Evolutionary conservation across 2,888 invertebrate genomes (phyloP), one percentile per base, ranked within the genome.

Genomic region (Brenthis hecate): DNA sequence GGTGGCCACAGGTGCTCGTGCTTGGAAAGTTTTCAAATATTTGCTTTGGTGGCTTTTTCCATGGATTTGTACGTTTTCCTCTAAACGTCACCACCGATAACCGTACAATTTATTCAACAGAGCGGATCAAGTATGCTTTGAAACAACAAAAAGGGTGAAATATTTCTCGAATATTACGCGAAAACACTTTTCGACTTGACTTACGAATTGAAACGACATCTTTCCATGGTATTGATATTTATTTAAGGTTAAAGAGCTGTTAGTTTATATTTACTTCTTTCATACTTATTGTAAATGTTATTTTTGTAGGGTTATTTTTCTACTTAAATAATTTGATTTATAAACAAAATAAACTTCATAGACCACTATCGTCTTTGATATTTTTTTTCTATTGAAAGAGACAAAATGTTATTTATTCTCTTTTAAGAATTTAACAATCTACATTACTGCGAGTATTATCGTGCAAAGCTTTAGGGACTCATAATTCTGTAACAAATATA

Each of bases 61-160:
- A 81, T 86, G 83, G 87, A 88, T 90, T 89, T 87, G 79, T 81
- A 77, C 82, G 83, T 85, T 86, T 81, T 81, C 81, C 80, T 84
- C 80, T 81, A 79, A 81, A 80, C 79, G 77, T 82, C 84, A 86
- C 85, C 83, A 82, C 85, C 88, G 85, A 86, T 87, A 87, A 85
- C 83, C 80, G 78, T 79, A 83, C 82, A 85, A 87, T 89, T 87
- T 88, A 88, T 89, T 86, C 83, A 85, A 82, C 86, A 73, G 80
- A 82, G 76, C 82, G 85, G 89, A 92, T 91, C 89, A 91, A 92
- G 89, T 90, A 91, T 90, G 90, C 92, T 92, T 91, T 91, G 92
- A 89, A 89, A 88, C 80, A 86, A 85, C 84, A 85, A 81, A 43
- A 87, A 84, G 85, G 86, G 75, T 68, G 16, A 70, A 75, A 72